phyloP scores from a whole-genome alignment of 2,888 invertebrate genomes.

The Tricholauxania praeusta region DNA sequence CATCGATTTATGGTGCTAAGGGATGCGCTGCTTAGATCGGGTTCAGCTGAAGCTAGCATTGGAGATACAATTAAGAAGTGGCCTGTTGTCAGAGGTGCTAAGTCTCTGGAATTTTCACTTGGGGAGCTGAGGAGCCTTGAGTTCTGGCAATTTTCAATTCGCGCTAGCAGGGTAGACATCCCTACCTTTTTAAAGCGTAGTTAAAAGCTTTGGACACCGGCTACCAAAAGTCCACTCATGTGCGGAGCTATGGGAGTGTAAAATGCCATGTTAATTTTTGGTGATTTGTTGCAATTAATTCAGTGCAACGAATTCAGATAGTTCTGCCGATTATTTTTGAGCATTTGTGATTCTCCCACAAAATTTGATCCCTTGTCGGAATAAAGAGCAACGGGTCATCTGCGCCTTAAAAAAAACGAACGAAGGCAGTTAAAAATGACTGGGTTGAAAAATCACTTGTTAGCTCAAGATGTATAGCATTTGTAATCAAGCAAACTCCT shows the following conservation, averaged over 20 bases:
- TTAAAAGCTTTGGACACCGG: neutral
- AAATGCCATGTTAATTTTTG: conserved; percentile 10
- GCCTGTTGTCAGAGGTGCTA: conserved; percentile 15
- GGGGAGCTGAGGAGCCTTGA: no score
- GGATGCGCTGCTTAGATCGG: neutral
- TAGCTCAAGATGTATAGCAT: no score
- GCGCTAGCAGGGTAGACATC: neutral
- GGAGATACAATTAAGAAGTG: conserved; percentile 12
- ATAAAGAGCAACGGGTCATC: no score
- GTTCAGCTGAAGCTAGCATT: conserved; percentile 12
- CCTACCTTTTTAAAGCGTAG: conserved; percentile 32
- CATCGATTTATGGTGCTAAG: no score
- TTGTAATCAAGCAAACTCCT: no score
- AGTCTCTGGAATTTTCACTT: no score
- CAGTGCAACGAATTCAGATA: neutral
- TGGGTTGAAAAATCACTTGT: no score
- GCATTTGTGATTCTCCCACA: neutral
- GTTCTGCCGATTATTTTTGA: neutral
- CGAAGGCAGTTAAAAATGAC: no score
- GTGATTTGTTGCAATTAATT: neutral
- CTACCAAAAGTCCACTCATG: neutral
- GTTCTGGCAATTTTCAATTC: conserved; percentile 17
- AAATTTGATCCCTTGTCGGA: conserved; percentile 2
- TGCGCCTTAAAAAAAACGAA: no score
- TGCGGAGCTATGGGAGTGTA: no score